Conservation (phyloP, 2,113 vertebrate species). For the Tapirus terrestris region DNA sequence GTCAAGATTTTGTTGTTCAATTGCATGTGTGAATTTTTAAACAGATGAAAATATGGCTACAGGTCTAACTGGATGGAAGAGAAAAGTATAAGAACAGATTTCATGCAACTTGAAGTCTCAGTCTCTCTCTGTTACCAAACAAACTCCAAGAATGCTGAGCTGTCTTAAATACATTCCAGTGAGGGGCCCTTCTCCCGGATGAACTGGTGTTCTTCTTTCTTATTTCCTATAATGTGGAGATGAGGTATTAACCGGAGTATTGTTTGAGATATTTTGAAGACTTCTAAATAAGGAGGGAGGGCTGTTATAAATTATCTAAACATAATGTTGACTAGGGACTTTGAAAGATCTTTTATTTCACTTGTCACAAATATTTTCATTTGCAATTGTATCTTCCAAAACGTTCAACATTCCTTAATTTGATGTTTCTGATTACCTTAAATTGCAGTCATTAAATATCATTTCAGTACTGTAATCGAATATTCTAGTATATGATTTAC, state of each 20-base stretch:
- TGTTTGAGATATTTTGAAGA: conserved; percentile 11
- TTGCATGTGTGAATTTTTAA: conserved; percentile 60
- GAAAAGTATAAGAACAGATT: not conserved
- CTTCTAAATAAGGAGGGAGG: not conserved
- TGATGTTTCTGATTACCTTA: conserved; percentile 48
- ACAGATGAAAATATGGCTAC: conserved; percentile 10
- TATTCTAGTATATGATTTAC: not conserved
- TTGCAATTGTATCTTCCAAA: conserved; percentile 43
- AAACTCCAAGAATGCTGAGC: not conserved
- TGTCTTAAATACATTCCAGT: not conserved
- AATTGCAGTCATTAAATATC: conserved; percentile 54
- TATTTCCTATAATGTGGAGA: not conserved
- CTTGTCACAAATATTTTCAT: conserved; percentile 55
- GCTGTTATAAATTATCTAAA: not conserved
- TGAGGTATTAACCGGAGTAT: not conserved
- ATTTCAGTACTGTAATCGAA: conserved; percentile 34
- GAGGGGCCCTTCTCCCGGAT: not conserved
- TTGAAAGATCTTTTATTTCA: conserved; percentile 52
- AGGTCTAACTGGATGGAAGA: not conserved
- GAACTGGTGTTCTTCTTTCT: not conserved
- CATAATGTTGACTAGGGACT: not conserved
- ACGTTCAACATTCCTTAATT: conserved; percentile 43
- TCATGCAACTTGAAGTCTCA: not conserved
- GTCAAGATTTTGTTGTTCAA: conserved; percentile 28
- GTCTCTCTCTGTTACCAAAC: not conserved